phyloP scores from a whole-genome alignment of 2,888 invertebrate species.

The Thecocarcelia acutangulata region DNA sequence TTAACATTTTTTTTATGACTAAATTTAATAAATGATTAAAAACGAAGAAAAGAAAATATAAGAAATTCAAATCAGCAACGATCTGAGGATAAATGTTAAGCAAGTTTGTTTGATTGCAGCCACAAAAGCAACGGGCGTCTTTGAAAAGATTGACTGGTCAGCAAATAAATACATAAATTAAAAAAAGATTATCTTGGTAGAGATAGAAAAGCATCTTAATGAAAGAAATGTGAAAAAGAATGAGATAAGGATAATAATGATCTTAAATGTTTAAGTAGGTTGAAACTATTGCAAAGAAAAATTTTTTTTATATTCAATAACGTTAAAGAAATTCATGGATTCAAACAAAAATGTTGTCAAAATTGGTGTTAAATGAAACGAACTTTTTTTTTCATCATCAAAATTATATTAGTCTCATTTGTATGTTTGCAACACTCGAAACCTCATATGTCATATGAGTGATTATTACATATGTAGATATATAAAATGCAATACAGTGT shows the following conservation, averaged over 20 bases:
- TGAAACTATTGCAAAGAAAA: no score
- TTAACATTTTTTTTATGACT: neutral
- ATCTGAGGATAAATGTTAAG: slow-evolving; percentile 20
- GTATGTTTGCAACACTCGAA: no score
- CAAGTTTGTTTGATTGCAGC: slow-evolving; percentile 21
- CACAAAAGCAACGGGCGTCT: slow-evolving; percentile 18
- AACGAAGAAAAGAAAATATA: neutral
- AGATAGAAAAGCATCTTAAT: slow-evolving; percentile 14
- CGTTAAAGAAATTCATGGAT: no score
- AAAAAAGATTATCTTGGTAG: slow-evolving; percentile 23
- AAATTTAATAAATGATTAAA: slow-evolving; percentile 12
- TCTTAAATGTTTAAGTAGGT: no score
- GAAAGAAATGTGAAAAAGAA: neutral
- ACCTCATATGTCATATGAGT: no score
- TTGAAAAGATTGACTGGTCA: neutral
- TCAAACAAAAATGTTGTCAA: no score
- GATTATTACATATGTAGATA: no score
- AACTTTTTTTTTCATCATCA: no score
- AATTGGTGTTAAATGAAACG: no score
- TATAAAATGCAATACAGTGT: no score
- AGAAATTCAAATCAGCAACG: slow-evolving; percentile 20
- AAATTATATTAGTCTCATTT: no score
- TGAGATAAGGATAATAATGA: neutral
- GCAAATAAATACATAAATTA: slow-evolving; percentile 19
- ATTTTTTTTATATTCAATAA: no score